Conservation (phyloP, 1,140 invertebrate species). For the Steinernema feltiae region DNA sequence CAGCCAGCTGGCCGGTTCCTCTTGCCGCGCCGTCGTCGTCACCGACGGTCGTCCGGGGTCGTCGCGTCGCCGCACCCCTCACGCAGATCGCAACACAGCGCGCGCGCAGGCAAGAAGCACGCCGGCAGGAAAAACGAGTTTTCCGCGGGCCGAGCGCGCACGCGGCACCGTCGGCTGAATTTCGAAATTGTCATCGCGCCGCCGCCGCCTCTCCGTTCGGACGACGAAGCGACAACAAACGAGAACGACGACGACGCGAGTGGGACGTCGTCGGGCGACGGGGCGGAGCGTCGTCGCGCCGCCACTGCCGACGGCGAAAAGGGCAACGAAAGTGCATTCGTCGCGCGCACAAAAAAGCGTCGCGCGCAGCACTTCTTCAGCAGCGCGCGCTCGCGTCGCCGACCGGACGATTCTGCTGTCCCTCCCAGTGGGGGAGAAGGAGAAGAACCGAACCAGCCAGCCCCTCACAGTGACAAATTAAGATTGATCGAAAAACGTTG, state of each 20-base stretch:
- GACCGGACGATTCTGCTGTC: no score
- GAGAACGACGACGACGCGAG: background rate
- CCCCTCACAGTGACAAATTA: conserved; percentile 8
- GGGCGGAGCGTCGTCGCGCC: background rate
- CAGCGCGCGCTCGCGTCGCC: no score
- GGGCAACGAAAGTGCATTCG: conserved; percentile 5
- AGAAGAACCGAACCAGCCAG: background rate
- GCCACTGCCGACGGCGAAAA: conserved; percentile 6
- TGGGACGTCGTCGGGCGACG: background rate
- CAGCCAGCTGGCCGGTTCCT: background rate
- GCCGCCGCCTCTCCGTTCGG: no score
- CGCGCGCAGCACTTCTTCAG: background rate
- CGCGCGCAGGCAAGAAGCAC: background rate
- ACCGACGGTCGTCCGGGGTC: no score
- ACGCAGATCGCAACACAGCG: background rate
- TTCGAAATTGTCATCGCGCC: background rate
- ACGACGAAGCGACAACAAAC: background rate
- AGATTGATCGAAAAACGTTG: conserved; percentile 14
- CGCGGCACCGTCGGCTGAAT: background rate
- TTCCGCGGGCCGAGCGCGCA: background rate
- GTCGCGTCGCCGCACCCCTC: background rate
- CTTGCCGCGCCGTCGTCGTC: conserved; percentile 3
- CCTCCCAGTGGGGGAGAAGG: no score
- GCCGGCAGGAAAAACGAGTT: background rate
- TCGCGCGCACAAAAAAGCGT: background rate